Percentiles rank a stretch among this genome's conserved stretches.
Evolutionary conservation across 2,888 invertebrate species (phyloP).

Genomic region (Alsophila aescularia): DNA sequence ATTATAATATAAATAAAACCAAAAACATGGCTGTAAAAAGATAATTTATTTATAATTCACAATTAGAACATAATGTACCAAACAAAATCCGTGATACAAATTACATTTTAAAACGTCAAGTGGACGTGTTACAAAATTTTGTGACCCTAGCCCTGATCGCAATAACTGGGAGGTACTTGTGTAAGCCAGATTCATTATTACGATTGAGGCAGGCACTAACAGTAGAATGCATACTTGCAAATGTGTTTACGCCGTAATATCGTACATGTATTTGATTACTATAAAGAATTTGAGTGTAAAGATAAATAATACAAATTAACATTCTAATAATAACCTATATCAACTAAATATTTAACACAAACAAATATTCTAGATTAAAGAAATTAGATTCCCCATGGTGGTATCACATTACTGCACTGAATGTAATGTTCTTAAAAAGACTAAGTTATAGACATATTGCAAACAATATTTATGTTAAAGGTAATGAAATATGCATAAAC

Average conservation of each 20-base stretch:
- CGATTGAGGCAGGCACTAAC: slow-evolving; percentile 18
- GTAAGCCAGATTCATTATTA: slow-evolving; percentile 16
- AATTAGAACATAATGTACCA: slow-evolving; percentile 73
- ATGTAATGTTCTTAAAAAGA: slow-evolving; percentile 47
- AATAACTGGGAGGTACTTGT: slow-evolving; percentile 47
- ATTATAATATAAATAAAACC: not conserved
- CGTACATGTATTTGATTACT: slow-evolving; percentile 56
- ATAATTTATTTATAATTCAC: slow-evolving; percentile 82
- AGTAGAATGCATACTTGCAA: slow-evolving; percentile 59
- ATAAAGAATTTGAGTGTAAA: slow-evolving; percentile 75
- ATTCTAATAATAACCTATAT: slow-evolving; percentile 78
- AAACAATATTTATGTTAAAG: slow-evolving; percentile 30
- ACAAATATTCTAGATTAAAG: slow-evolving; percentile 73
- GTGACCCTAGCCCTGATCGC: slow-evolving; percentile 59
- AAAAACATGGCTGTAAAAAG: slow-evolving; percentile 66
- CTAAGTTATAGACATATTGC: slow-evolving; percentile 30
- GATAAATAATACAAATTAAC: slow-evolving; percentile 80
- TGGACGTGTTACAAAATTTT: slow-evolving; percentile 52
- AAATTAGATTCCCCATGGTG: slow-evolving; percentile 70
- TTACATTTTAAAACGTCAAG: slow-evolving; percentile 45
- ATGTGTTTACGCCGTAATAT: slow-evolving; percentile 48
- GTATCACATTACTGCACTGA: slow-evolving; percentile 55
- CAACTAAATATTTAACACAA: slow-evolving; percentile 81
- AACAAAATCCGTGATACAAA: slow-evolving; percentile 72
- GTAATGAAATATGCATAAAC: slow-evolving; percentile 48